Conservation (phyloP, 2,797 vertebrate species). For the Xenentodon cancila region DNA sequence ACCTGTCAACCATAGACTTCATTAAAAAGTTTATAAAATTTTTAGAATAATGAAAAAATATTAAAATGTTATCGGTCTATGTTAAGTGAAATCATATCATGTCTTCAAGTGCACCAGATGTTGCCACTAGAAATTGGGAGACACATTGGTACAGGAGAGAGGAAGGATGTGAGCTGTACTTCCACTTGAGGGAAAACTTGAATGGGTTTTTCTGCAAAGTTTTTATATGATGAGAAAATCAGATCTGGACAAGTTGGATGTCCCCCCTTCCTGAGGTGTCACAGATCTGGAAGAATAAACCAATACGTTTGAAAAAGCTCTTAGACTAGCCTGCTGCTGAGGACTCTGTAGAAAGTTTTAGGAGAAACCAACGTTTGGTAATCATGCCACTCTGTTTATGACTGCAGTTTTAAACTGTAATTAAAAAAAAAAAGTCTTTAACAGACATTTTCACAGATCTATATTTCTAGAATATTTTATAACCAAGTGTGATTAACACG, state of each 20-base stretch:
- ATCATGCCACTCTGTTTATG: not conserved
- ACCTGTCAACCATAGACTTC: not conserved
- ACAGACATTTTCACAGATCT: conserved; percentile 33
- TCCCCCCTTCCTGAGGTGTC: conserved; percentile 39
- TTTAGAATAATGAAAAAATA: not conserved
- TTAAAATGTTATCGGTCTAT: not conserved
- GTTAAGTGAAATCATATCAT: conserved; percentile 23
- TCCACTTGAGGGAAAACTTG: conserved; percentile 37
- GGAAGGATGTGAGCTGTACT: conserved; percentile 37
- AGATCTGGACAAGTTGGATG: conserved; percentile 57
- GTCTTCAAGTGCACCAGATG: conserved; percentile 19
- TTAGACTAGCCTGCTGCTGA: conserved; percentile 9
- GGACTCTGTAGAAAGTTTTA: conserved; percentile 12
- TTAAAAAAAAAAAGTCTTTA: conserved; percentile 30
- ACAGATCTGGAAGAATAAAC: conserved; percentile 46
- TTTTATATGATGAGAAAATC: conserved; percentile 67
- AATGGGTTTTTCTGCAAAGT: conserved; percentile 43
- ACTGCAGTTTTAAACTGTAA: conserved; percentile 13
- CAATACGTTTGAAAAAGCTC: conserved; percentile 24
- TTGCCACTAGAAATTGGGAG: conserved; percentile 30
- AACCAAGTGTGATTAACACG: conserved; percentile 48
- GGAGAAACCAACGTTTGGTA: not conserved
- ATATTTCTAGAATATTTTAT: conserved; percentile 20
- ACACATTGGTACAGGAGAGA: conserved; percentile 34
- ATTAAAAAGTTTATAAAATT: conserved; percentile 1